phyloP scores from a whole-genome alignment of 2,888 invertebrate genomes.

The Protodeltote pygarga region DNA sequence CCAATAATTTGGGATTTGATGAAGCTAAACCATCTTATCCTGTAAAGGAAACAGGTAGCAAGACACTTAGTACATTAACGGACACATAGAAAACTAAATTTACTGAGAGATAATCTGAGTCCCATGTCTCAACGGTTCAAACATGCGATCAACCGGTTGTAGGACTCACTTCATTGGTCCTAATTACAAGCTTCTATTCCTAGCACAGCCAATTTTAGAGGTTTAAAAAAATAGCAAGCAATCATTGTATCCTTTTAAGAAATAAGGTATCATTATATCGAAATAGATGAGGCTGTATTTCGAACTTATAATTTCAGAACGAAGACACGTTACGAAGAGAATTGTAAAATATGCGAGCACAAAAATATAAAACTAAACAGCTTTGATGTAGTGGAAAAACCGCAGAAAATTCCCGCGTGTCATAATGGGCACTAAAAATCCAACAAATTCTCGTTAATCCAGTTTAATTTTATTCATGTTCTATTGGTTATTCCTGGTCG shows the following conservation, averaged over 20 bases:
- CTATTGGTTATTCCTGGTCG: slow-evolving; percentile 6
- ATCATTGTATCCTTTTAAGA: slow-evolving; percentile 23
- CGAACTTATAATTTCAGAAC: slow-evolving; percentile 8
- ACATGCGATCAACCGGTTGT: slow-evolving; percentile 42
- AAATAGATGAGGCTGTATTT: slow-evolving; percentile 26
- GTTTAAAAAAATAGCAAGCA: slow-evolving; percentile 30
- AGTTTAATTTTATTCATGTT: slow-evolving; percentile 23
- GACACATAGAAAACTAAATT: slow-evolving; percentile 37
- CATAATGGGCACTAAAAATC: slow-evolving; percentile 21
- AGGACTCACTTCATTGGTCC: slow-evolving; percentile 34
- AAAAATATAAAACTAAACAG: slow-evolving; percentile 1
- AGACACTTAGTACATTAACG: slow-evolving; percentile 25
- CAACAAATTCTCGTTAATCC: slow-evolving; percentile 22
- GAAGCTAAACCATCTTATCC: slow-evolving; percentile 21
- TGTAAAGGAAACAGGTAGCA: slow-evolving; percentile 16
- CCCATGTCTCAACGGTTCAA: slow-evolving; percentile 27
- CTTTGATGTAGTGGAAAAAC: slow-evolving; percentile 21
- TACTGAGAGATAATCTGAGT: slow-evolving; percentile 27
- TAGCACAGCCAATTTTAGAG: slow-evolving; percentile 30
- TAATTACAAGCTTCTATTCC: slow-evolving; percentile 33
- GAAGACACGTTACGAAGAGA: neutral
- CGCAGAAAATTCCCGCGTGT: slow-evolving; percentile 24
- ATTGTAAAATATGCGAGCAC: neutral
- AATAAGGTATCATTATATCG: slow-evolving; percentile 25
- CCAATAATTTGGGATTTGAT: slow-evolving; percentile 19